Evolutionary conservation across 2,797 vertebrate species (phyloP).

Genomic region (Cottoperca gobio): DNA sequence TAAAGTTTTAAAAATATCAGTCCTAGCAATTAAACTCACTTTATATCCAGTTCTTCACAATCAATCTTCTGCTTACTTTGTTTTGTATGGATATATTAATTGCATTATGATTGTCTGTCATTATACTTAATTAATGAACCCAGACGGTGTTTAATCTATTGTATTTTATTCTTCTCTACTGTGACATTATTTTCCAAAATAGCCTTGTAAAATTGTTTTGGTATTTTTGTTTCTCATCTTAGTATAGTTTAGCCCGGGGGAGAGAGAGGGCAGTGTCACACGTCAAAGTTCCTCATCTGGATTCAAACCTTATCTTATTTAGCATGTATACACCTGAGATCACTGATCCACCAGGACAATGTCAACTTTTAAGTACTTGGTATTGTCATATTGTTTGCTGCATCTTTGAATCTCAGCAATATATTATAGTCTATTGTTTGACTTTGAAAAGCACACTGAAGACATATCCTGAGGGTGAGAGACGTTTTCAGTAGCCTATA

Average conservation of each 20-base stretch:
- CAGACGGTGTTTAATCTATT: background rate
- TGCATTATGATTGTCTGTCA: background rate
- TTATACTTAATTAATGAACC: background rate
- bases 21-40: background rate
- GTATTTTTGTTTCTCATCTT: background rate
- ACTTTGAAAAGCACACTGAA: slow-evolving; percentile 1
- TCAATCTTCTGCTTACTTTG: background rate
- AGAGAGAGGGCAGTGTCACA: background rate
- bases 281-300: slow-evolving; percentile 4
- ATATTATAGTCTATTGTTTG: background rate
- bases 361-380: background rate
- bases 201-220: background rate
- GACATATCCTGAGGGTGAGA: background rate
- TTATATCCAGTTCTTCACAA: background rate
- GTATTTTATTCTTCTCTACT: background rate
- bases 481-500: background rate
- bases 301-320: slow-evolving; percentile 26
- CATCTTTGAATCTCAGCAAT: background rate
- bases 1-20: background rate
- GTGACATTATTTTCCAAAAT: background rate
- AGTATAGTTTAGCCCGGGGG: background rate
- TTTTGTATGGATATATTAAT: background rate
- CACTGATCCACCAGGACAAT: background rate
- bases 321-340: background rate
- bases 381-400: background rate